Base-by-base conservation (phyloP, 2,888 invertebrate species). In the Ennomos erosarius region DNA sequence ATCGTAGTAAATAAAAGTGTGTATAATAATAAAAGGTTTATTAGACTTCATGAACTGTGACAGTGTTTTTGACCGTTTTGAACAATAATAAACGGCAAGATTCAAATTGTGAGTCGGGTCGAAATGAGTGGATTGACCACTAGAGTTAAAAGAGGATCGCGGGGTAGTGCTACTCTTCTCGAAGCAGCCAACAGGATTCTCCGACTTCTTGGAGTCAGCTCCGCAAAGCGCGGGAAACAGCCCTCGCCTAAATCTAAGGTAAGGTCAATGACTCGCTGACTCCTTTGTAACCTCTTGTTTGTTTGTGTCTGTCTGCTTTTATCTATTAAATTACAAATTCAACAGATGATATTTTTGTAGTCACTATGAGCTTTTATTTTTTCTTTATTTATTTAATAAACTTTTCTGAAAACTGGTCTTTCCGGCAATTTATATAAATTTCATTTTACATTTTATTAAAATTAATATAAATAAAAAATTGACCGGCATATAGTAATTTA, bases 101-200 rank as follows among this genome's bases (percentile, higher is more conserved):
- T 74, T 81, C 68, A 79, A 81, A 81, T 79, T 85, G 84, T 82
- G 82, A 81, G 82, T 79, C 81, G 81, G 84, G 80, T 87, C 91
- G 93, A 89, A 86, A 93, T 93, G 93, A 93, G 92, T 80, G 91
- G 90, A 86, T 88, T 92, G 92, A 89, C 91, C 84, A 87, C 87
- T 79, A 90, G 90, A 87, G 89, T 90, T 73, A 92, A 93, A 88
- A 85, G 93, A 82, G 90, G 93, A 82, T 93, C 93, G 84, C 88
- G 92, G 84, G 92, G 93, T 75, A 92, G 92, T 84, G 92, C 90
- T 66, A 92, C 92, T 81, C 90, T 93, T 76, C 84, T 93, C 61
- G 93, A 92, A 80, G 92, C 93, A 79, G 93, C 92, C 59, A 92
- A 92, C 87, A 91, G 92, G 82, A 93, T 93, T 87, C 87, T 93